These are phyloP conservation scores for Lycia hirtaria DNA, from an alignment of 2,888 invertebrate species.

Conservation along the genomic window DNA sequence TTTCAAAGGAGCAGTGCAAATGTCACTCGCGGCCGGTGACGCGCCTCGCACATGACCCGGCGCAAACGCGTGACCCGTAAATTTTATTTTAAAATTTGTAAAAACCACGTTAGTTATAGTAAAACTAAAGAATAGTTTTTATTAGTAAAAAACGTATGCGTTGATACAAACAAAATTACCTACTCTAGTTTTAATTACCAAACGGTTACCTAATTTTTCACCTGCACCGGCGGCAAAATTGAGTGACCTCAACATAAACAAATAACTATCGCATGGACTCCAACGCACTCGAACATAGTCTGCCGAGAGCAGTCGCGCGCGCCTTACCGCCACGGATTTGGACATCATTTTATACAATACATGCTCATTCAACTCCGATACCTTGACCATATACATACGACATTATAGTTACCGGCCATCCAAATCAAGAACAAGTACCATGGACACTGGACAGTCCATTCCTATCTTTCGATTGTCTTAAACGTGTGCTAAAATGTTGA, in stretches of 20 bases:
- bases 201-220: neutral
- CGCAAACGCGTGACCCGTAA: too few species aligned
- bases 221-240: constrained; percentile 3
- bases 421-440: constrained; percentile 28
- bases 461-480: constrained; percentile 8
- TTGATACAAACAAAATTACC: too few species aligned
- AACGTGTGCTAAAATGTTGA: constrained; percentile 47
- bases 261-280: constrained; percentile 25
- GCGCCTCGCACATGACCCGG: too few species aligned
- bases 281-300: constrained; percentile 16
- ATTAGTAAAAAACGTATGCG: too few species aligned
- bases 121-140: too few species aligned
- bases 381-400: constrained; percentile 39
- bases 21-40: too few species aligned
- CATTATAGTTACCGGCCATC: constrained; percentile 38
- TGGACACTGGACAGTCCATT: constrained; percentile 23
- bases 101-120: too few species aligned
- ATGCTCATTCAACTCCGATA: constrained; percentile 12
- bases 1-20: too few species aligned
- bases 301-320: constrained; percentile 17
- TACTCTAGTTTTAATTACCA: too few species aligned
- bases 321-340: constrained; percentile 21
- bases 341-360: constrained; percentile 12
- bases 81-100: too few species aligned
- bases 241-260: constrained; percentile 41